These are phyloP conservation scores for Mastacembelus armatus DNA, from an alignment of 2,797 vertebrate species.

Conservation along the genomic window DNA sequence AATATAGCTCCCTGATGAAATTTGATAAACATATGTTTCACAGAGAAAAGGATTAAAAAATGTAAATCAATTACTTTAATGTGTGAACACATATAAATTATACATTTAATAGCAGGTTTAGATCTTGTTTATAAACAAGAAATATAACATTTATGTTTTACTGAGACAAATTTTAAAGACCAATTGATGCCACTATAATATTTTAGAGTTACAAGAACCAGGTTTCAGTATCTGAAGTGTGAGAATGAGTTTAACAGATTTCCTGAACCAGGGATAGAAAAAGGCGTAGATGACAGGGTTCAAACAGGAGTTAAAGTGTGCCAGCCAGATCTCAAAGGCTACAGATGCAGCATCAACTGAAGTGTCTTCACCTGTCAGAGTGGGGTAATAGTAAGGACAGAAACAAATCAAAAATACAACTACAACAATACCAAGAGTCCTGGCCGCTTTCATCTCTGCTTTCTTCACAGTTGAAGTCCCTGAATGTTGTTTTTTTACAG, in stretches of 20 bases:
- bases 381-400: constrained; percentile 45
- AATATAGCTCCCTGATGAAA: too few relatives aligned
- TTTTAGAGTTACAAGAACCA: neutral
- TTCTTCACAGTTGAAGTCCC: neutral
- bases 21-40: too few relatives aligned
- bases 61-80: too few relatives aligned
- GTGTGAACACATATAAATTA: too few relatives aligned
- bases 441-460: constrained; percentile 31
- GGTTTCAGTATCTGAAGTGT: constrained; percentile 8
- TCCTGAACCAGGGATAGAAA: too few relatives aligned
- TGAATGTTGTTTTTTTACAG: neutral
- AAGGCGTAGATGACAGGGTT: too few relatives aligned
- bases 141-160: too few relatives aligned
- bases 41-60: too few relatives aligned
- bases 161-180: too few relatives aligned
- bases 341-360: neutral
- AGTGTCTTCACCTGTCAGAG: neutral
- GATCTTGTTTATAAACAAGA: too few relatives aligned
- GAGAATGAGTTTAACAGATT: neutral
- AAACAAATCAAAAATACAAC: constrained; percentile 28
- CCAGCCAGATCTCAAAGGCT: neutral
- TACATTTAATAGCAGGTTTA: too few relatives aligned
- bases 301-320: constrained; percentile 12
- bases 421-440: constrained; percentile 7
- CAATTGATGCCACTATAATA: too few relatives aligned